phyloP scores from a whole-genome alignment of 1,140 invertebrate genomes.

The Camponotus vicinus region DNA sequence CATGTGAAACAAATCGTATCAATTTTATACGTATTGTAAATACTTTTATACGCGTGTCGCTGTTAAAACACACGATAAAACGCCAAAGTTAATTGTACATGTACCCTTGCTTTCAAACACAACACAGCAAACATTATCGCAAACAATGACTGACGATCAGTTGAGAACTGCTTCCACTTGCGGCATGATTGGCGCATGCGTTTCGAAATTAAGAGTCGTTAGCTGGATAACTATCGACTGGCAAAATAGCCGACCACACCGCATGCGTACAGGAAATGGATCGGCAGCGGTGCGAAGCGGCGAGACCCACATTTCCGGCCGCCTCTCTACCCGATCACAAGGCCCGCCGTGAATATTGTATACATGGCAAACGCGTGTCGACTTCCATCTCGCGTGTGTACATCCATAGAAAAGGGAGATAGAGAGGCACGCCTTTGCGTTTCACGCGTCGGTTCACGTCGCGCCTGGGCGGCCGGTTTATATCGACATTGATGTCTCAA shows the following conservation, averaged over 20 bases:
- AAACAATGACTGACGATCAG: constrained; percentile 19
- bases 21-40: too few species aligned
- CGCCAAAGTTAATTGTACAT: background rate
- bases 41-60: background rate
- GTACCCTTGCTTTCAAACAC: background rate
- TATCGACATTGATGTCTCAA: constrained; percentile 71
- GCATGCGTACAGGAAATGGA: background rate
- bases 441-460: constrained; percentile 62
- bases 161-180: constrained; percentile 51
- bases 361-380: background rate
- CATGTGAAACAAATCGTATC: too few species aligned
- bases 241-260: constrained; percentile 38
- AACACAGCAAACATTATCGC: background rate
- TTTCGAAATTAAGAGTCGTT: constrained; percentile 57
- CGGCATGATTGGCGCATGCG: constrained; percentile 45
- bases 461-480: constrained; percentile 40
- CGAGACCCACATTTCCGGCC: constrained; percentile 51
- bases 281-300: constrained; percentile 47
- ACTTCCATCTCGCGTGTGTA: constrained; percentile 29
- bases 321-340: constrained; percentile 36
- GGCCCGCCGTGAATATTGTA: constrained; percentile 47
- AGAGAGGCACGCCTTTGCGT: constrained; percentile 53
- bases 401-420: background rate
- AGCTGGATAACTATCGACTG: constrained; percentile 56
- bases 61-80: background rate